Base-by-base conservation (phyloP, 2,113 vertebrate species). In the Oryzias celebensis region DNA sequence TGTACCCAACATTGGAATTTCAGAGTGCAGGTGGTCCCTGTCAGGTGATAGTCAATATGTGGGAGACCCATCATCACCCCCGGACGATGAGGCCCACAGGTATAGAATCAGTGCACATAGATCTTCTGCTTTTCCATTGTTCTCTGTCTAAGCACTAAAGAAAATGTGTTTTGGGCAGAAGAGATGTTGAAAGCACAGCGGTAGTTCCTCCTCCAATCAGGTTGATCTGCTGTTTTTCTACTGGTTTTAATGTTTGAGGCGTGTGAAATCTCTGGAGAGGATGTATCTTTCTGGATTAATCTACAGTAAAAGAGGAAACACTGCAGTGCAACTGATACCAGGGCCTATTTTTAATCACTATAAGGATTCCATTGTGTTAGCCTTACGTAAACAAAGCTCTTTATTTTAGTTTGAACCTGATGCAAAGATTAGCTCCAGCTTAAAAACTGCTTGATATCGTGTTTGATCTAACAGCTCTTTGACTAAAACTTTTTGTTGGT, bases 11-110 rank as follows among this genome's bases (percentile, higher is more conserved):
- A 92, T 97, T 98, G 96, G 91, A 94, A 93, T 98, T 98, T 91
- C 96, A 98, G 97, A 96, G 87, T 89, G 93, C 93, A 90, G 92
- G 88, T 92, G 96, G 92, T 88, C 94, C 94, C 90, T 93, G 93
- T 86, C 96, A 98, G 93, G 96, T 97, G 92, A 94, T 98, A 95
- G 91, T 99, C 94, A 96, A 93, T 94, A 94, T 90, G 93, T 98
- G 97, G 97, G 97, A 99, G 96, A 99, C 94, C 92, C 96, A 98
- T 96, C 96, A 94, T 81, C 95, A 93, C 72, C 94, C 96, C 90
- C 94, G 97, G 93, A 94, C 93, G 91, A 93, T 98, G 94, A 96
- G 91, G 90, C 94, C 95, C 93, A 95, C 96, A 98, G 97, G 96
- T 98, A 98, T 94, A 94, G 41, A 83, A 83, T 36, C 36, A 36